Base-by-base conservation (phyloP, 2,888 invertebrate genomes). In the Trichopria drosophilae region DNA sequence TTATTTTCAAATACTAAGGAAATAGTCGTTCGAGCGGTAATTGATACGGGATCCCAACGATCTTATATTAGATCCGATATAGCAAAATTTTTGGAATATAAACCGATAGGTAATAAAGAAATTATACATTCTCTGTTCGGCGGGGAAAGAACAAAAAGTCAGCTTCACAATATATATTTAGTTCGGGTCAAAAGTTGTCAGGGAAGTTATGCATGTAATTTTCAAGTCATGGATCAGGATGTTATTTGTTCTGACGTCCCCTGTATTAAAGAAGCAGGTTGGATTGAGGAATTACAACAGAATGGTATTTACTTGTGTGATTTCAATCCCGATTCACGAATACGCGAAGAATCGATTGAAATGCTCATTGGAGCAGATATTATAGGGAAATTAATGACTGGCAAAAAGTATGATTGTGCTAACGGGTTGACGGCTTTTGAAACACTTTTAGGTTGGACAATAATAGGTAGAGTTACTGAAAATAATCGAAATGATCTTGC, bases 401-500 rank as follows among this genome's bases (percentile, higher is more conserved):
- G 61, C 29, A 55, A 51, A 22, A 48, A 51, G 26, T 22, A 55
- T 15, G 42, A 57, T 13, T 51, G 66, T n/a, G 1, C 47, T 10
- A 60, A 59, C 41, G 64, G 64, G 15, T 41, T 65, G 3, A 59
- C 65, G 9, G 64, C 61, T 5, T 42, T 64, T 4, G 60, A 69
- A 39, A 64, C 64, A 2, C 15, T 40, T 1, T 45, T 69, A 10
- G 61, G 67, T 3, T 66, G 69, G 65, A 61, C 58, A 1, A n/a
- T 69, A 12, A 61, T 60, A 54, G 65, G 65, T 3, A 65, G 59
- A 31, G 45, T 43, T 9, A 51, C 56, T 6, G 28, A 32, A 6
- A 29, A 16, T 36, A 19, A 29, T 32, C 51, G 55, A 12, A 23
- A 43, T 1, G 61, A 61, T 34, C 22, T 46, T 3, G 55, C 35